phyloP scores from a whole-genome alignment of 2,888 invertebrate species.

The Dolichopus griseipennis region DNA sequence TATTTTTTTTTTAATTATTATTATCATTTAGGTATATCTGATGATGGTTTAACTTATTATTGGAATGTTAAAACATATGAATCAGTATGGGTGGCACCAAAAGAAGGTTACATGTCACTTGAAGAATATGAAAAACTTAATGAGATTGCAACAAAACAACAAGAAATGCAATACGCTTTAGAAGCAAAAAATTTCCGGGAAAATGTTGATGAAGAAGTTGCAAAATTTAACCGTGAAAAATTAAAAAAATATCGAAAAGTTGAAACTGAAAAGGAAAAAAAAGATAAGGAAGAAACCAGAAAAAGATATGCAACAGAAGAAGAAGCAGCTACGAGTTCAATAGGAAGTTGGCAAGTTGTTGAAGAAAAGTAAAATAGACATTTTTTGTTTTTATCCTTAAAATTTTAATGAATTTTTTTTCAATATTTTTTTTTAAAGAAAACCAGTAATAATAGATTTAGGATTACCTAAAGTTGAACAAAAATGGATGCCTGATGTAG shows the following conservation, averaged over 20 bases:
- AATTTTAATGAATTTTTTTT: neutral
- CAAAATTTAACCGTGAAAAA: constrained; percentile 40
- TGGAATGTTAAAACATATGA: constrained; percentile 81
- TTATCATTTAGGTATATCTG: constrained; percentile 46
- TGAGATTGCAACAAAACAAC: constrained; percentile 45
- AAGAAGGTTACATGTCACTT: constrained; percentile 60
- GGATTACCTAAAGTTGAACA: constrained; percentile 55
- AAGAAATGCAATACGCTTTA: constrained; percentile 45
- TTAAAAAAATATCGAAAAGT: constrained; percentile 33
- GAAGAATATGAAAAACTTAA: constrained; percentile 54
- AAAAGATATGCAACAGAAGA: constrained; percentile 45
- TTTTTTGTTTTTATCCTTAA: constrained; percentile 2
- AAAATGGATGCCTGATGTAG: constrained; percentile 27
- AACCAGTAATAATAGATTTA: constrained; percentile 52
- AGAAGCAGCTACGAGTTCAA: constrained; percentile 52
- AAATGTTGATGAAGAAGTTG: constrained; percentile 45
- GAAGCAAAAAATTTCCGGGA: constrained; percentile 42
- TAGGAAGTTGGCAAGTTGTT: constrained; percentile 68
- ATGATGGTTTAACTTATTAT: constrained; percentile 72
- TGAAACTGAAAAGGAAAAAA: constrained; percentile 30
- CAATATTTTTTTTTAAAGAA: constrained; percentile 38
- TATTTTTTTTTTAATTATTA: too few species aligned
- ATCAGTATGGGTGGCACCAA: constrained; percentile 66
- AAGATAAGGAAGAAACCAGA: constrained; percentile 44
- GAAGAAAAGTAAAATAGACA: constrained; percentile 49